A percentile compares a stretch with the other conserved stretches of the same genome.
These are phyloP conservation scores for Mobula birostris DNA, from an alignment of 2,113 vertebrate genomes.

Conservation along the genomic window DNA sequence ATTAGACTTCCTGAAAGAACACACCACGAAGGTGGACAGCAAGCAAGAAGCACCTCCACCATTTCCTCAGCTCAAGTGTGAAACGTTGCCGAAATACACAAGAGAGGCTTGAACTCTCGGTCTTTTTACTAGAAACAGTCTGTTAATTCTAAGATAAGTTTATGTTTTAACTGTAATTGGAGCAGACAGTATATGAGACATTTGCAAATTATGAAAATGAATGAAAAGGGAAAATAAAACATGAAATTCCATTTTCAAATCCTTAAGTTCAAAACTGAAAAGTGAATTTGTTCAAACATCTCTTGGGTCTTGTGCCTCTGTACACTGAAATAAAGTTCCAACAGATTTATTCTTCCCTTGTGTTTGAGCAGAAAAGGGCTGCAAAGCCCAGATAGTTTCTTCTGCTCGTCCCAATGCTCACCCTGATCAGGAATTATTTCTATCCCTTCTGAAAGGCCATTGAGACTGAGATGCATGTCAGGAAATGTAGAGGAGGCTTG, in stretches of 20 bases:
- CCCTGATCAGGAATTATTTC: neutral
- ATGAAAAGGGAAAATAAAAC: neutral
- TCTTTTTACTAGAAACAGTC: neutral
- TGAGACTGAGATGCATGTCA: neutral
- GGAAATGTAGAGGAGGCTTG: too few species aligned
- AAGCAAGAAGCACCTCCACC: neutral
- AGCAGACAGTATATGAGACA: neutral
- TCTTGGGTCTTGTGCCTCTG: neutral
- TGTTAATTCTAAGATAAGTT: neutral
- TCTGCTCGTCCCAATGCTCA: neutral
- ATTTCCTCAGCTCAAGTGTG: neutral
- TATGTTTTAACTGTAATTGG: neutral
- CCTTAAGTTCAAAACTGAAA: neutral
- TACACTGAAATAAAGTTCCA: neutral
- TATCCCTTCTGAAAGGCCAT: neutral
- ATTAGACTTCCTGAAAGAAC: too few species aligned
- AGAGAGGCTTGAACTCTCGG: neutral
- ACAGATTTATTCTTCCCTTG: neutral
- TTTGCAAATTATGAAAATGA: neutral
- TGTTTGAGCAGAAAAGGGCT: neutral
- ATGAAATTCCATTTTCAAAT: neutral
- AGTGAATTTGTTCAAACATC: neutral
- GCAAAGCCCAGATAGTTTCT: neutral
- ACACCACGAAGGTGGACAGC: too few species aligned
- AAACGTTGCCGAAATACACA: neutral